These are phyloP conservation scores for Tetranychus cinnabarinus DNA, from an alignment of 1,140 invertebrate genomes.

Conservation along the genomic window DNA sequence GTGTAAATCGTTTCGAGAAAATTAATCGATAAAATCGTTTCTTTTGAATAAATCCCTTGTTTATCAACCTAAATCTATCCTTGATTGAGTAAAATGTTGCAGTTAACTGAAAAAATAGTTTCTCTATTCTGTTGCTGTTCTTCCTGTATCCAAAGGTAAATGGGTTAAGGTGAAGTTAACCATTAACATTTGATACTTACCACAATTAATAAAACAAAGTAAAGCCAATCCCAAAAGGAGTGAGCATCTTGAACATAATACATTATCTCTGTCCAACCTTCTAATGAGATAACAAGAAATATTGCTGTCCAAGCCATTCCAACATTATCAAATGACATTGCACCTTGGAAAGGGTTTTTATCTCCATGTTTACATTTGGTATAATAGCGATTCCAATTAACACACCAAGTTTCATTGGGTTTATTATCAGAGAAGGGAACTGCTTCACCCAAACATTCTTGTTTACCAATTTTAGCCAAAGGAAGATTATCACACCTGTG, in stretches of 20 bases:
- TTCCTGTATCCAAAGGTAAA: too few species aligned
- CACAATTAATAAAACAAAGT: slow-evolving; percentile 97
- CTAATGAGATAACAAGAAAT: slow-evolving; percentile 56
- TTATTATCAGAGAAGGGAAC: slow-evolving; percentile 6
- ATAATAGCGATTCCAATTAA: slow-evolving; percentile 99
- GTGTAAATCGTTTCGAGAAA: too few species aligned
- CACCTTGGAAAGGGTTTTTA: slow-evolving; percentile 92
- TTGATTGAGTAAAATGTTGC: too few species aligned
- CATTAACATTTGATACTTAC: slow-evolving; percentile 32
- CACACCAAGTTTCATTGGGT: slow-evolving; percentile 34
- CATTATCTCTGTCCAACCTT: slow-evolving; percentile 97
- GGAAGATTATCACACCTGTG: slow-evolving; percentile 70
- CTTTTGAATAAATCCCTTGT: too few species aligned
- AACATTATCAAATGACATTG: slow-evolving; percentile 98
- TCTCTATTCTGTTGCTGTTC: neutral
- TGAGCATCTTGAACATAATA: slow-evolving; percentile 98
- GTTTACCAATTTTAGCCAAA: slow-evolving; percentile 39
- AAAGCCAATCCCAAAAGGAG: slow-evolving; percentile 99
- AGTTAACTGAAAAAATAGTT: neutral
- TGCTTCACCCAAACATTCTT: slow-evolving; percentile 32
- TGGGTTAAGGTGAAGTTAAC: neutral
- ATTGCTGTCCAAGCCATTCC: slow-evolving; percentile 99
- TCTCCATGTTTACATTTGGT: slow-evolving; percentile 73
- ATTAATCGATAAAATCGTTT: too few species aligned
- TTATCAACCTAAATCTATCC: too few species aligned